A percentile compares a stretch with the other conserved stretches of the same genome.
Conservation (phyloP, 2,888 invertebrate genomes). For the Psylliodes chrysocephalus region DNA sequence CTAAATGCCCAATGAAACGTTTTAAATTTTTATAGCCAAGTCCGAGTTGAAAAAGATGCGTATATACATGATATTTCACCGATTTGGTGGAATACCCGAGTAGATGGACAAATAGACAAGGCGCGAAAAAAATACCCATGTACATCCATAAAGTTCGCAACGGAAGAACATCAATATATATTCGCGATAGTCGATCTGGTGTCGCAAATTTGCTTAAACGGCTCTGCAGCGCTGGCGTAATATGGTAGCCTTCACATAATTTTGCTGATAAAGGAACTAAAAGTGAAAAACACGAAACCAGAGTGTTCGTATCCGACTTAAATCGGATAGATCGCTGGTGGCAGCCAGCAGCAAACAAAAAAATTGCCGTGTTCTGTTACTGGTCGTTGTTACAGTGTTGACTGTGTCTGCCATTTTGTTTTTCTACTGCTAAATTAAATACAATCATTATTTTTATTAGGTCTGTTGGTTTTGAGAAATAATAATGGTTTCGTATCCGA, state of each 20-base stretch:
- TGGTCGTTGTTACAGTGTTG: conserved; percentile 3
- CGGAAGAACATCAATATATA: conserved; percentile 62
- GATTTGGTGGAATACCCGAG: no score
- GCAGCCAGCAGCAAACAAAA: conserved; percentile 13
- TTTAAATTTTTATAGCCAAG: no score
- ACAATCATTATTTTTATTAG: no score
- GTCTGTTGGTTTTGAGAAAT: no score
- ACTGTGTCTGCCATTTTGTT: neutral
- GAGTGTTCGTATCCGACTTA: conserved; percentile 39
- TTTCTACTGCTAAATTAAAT: no score
- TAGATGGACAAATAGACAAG: no score
- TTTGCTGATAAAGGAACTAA: conserved; percentile 51
- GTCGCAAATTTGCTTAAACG: conserved; percentile 64
- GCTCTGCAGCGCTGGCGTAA: conserved; percentile 60
- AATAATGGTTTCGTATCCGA: no score
- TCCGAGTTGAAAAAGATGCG: no score
- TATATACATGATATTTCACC: no score
- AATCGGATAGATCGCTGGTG: conserved; percentile 33
- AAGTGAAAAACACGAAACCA: conserved; percentile 48
- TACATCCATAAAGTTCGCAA: conserved; percentile 47
- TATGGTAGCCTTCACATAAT: conserved; percentile 62
- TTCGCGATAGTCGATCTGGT: conserved; percentile 61
- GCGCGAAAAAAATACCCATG: neutral
- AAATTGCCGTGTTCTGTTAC: neutral
- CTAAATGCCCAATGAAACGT: no score